Evolutionary conservation across 2,797 vertebrate genomes (phyloP).

Genomic region (Anomalospiza imberbis): DNA sequence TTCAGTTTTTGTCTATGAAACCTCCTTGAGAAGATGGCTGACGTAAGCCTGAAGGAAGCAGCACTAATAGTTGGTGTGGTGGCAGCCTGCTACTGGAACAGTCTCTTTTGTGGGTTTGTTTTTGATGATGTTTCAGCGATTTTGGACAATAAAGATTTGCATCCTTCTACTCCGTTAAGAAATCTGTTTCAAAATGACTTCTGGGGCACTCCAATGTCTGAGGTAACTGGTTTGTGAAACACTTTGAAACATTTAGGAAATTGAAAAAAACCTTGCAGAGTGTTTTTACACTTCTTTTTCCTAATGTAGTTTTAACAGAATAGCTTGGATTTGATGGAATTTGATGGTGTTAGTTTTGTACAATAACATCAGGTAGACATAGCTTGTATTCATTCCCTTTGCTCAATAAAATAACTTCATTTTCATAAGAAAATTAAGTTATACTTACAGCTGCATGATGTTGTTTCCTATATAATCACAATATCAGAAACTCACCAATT

Average conservation of each 20-base stretch:
- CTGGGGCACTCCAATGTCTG: conserved; percentile 98
- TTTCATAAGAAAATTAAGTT: background rate
- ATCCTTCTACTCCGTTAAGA: conserved; percentile 88
- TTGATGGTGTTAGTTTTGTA: background rate
- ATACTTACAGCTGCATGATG: background rate
- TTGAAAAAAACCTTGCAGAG: background rate
- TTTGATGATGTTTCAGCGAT: conserved; percentile 99
- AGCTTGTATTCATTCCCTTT: background rate
- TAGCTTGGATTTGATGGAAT: background rate
- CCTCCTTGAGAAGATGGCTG: conserved; percentile 84
- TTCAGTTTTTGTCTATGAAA: conserved; percentile 76
- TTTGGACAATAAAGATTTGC: conserved; percentile 97
- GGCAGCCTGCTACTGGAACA: conserved; percentile 95
- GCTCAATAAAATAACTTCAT: background rate
- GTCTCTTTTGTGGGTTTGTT: conserved; percentile 92
- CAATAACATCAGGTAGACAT: background rate
- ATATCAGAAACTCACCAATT: background rate
- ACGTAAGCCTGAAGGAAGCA: conserved; percentile 88
- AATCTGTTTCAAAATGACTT: conserved; percentile 98
- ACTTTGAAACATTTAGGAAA: background rate
- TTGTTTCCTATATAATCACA: background rate
- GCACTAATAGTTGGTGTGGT: conserved; percentile 88
- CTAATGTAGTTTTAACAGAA: background rate
- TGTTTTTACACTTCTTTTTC: background rate
- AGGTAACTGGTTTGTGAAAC: conserved; percentile 73